Evolutionary conservation across 2,797 vertebrate genomes (phyloP).

Genomic region (Malacoctenus gilli): DNA sequence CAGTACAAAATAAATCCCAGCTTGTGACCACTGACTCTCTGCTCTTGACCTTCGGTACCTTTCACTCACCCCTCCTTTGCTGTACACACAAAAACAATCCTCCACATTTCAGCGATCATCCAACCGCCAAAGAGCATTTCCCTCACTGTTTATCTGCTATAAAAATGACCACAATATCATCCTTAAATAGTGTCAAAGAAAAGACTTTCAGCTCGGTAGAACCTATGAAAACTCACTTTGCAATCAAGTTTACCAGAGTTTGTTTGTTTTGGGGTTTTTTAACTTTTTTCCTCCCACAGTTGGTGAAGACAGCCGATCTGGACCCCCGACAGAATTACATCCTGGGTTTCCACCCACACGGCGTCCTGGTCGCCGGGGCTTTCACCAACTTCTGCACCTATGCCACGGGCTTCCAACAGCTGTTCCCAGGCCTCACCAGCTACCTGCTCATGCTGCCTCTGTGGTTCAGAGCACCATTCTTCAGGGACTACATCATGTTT

Average conservation of each 20-base stretch:
- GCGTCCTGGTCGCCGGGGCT: constrained; percentile 87
- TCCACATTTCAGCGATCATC: constrained; percentile 23
- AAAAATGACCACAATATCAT: too few species aligned
- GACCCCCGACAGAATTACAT: constrained; percentile 90
- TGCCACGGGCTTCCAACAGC: constrained; percentile 80
- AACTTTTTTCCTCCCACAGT: constrained; percentile 64
- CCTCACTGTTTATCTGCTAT: too few species aligned
- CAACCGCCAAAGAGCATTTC: background rate
- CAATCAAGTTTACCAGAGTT: too few species aligned
- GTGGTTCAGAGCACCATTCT: constrained; percentile 91
- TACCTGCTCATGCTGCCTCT: constrained; percentile 90
- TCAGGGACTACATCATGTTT: constrained; percentile 91
- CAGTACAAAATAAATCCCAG: constrained; percentile 30
- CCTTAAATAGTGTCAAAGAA: too few species aligned
- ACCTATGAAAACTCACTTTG: too few species aligned
- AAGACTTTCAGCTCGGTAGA: too few species aligned
- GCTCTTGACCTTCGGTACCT: background rate
- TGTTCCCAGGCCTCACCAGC: constrained; percentile 86
- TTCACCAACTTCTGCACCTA: constrained; percentile 91
- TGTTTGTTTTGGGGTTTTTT: too few species aligned
- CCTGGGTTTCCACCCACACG: constrained; percentile 92
- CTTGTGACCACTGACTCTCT: constrained; percentile 1
- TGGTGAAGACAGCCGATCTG: constrained; percentile 91
- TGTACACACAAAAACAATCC: constrained; percentile 15
- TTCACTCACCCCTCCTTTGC: too few species aligned